These are phyloP conservation scores for Panorpa germanica DNA, from an alignment of 2,888 invertebrate species.

Conservation along the genomic window DNA sequence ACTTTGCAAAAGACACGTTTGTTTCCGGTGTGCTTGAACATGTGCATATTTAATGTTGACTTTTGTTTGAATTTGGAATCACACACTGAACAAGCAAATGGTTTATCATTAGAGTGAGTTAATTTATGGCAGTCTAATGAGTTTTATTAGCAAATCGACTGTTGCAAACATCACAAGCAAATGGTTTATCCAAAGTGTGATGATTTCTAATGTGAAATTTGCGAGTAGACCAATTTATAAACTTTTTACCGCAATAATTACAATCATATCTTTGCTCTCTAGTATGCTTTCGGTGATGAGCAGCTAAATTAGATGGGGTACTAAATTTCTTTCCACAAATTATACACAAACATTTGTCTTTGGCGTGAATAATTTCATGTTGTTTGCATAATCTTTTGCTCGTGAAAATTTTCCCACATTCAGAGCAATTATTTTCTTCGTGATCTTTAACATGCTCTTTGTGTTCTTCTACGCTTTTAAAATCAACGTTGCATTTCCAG, in stretches of 20 bases:
- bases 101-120: slow-evolving; percentile 9
- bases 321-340: no score
- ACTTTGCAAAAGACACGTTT: slow-evolving; percentile 9
- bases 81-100: slow-evolving; percentile 8
- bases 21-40: slow-evolving; percentile 10
- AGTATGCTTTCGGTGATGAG: slow-evolving; percentile 9
- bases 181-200: slow-evolving; percentile 10
- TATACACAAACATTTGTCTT: no score
- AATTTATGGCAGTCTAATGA: slow-evolving; percentile 8
- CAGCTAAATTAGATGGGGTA: no score
- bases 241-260: slow-evolving; percentile 9
- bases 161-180: no score
- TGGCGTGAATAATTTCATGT: no score
- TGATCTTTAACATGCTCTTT: no score
- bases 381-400: no score
- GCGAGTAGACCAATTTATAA: slow-evolving; percentile 11
- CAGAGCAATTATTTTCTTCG: no score
- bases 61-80: slow-evolving; percentile 9
- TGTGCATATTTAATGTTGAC: slow-evolving; percentile 9
- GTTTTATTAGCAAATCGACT: slow-evolving; percentile 9
- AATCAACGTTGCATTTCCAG: no score
- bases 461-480: no score
- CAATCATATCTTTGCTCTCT: slow-evolving; percentile 9
- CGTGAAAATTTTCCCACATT: no score
- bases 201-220: slow-evolving; percentile 8